A percentile compares a stretch with the other conserved stretches of the same genome.
phyloP scores from a whole-genome alignment of 2,888 invertebrate species.

The Villa cingulata region DNA sequence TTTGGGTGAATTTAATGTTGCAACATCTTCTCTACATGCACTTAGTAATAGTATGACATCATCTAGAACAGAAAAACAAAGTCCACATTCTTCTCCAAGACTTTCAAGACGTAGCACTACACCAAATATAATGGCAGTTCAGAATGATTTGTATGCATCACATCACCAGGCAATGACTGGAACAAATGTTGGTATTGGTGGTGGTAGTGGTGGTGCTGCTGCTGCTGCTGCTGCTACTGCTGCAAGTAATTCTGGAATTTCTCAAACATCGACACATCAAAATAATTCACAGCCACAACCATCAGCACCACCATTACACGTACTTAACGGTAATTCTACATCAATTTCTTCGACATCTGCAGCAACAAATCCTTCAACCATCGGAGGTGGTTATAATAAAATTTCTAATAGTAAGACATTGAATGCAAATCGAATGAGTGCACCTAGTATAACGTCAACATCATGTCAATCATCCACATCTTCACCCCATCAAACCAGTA shows the following conservation, averaged over 20 bases:
- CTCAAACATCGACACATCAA: conserved; percentile 16
- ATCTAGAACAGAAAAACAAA: conserved; percentile 36
- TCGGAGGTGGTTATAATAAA: conserved; percentile 6
- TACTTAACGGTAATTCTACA: conserved; percentile 17
- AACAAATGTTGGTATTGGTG: conserved; percentile 12
- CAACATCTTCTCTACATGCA: conserved; percentile 47
- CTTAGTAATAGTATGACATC: conserved; percentile 34
- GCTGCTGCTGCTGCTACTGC: background rate
- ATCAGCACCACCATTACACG: conserved; percentile 26
- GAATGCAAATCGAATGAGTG: conserved; percentile 31
- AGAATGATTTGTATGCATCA: conserved; percentile 32
- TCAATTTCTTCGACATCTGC: conserved; percentile 1
- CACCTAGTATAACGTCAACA: conserved; percentile 26
- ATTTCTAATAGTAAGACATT: background rate
- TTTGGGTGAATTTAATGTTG: conserved; percentile 48
- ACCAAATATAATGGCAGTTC: conserved; percentile 33
- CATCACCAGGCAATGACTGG: conserved; percentile 20
- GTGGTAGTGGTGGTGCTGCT: background rate
- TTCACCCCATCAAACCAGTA: conserved; percentile 7
- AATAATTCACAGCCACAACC: conserved; percentile 22
- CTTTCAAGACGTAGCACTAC: conserved; percentile 37
- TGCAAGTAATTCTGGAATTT: too few species aligned
- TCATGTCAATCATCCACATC: conserved; percentile 20
- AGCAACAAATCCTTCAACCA: conserved; percentile 11
- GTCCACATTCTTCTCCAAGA: conserved; percentile 45